phyloP scores from a whole-genome alignment of 2,797 vertebrate genomes.

The Distichodus sexfasciatus region DNA sequence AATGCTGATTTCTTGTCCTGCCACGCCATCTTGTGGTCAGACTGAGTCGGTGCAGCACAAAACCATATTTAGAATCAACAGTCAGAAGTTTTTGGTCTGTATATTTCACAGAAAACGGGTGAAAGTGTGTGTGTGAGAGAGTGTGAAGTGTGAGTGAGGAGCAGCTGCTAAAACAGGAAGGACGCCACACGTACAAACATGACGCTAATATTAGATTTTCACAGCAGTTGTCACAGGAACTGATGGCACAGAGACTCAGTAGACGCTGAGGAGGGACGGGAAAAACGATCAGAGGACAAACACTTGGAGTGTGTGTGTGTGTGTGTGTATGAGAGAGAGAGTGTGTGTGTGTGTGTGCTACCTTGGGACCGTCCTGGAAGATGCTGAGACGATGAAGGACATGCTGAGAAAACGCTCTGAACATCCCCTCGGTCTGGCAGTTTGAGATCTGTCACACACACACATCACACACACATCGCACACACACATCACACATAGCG shows the following conservation, averaged over 20 bases:
- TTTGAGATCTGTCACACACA: conserved; percentile 84
- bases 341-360: conserved; percentile 55
- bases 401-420: conserved; percentile 93
- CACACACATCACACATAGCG: conserved; percentile 31
- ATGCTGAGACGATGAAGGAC: conserved; percentile 87
- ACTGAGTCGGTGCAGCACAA: background rate
- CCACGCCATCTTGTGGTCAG: conserved; percentile 45
- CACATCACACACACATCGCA: conserved; percentile 35
- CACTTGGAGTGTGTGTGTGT: background rate
- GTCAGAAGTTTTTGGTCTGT: too few relatives aligned
- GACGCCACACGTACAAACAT: background rate
- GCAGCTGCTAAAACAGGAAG: background rate
- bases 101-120: too few relatives aligned
- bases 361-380: conserved; percentile 80
- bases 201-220: background rate
- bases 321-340: background rate
- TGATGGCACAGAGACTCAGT: too few relatives aligned
- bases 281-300: background rate
- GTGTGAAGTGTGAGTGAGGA: background rate
- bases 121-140: background rate
- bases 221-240: background rate
- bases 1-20: conserved; percentile 39
- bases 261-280: background rate
- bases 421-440: conserved; percentile 87
- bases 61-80: too few relatives aligned